Evolutionary conservation across 1,140 invertebrate species (phyloP), one percentile per base, ranked within the genome.

Genomic region (Panagrolaimus sp.): DNA sequence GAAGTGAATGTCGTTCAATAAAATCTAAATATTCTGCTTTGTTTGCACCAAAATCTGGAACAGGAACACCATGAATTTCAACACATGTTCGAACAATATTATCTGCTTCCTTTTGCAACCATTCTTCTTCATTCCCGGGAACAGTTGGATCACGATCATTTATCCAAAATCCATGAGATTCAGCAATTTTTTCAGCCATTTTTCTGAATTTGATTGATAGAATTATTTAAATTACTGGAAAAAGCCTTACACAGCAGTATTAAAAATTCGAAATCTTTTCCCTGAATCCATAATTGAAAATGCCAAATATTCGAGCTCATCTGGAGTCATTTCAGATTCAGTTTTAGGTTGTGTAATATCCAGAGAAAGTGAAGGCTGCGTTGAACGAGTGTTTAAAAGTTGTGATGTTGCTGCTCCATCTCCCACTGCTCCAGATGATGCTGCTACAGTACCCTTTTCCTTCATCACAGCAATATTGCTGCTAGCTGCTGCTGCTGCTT

Each of bases 261-360:
- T 57, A 13, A 57, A 57, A 27, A 57, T 57, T 27, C 51, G 20
- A 25, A 57, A 57, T 27, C 51, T 20, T 27, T 57, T 57, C 1
- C 51, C 51, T 0, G 51, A 27, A 57, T 57, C 51, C 20, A 27
- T 1, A 13, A 27, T 57, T 25, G 20, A 57, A 16, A 57, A 57
- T 20, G 51, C 51, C 51, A 57, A 57, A 16, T 57, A 57, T 27
- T 57, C 51, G 14, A 57, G 20, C 4, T 57, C 51, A 57, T 57
- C 51, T 4, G 51, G 20, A 9, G 51, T 57, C 51, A 57, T 57
- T 57, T 57, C 51, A 57, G 13, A 20, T 27, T 57, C 51, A 20
- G 51, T 25, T 20, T 20, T 25, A 2, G 51, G 27, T 57, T 57
- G 51, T 9, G 51, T 57, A 20, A 25, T 57, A 57, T 57, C 27